phyloP scores from a whole-genome alignment of 2,888 invertebrate genomes.

The Melieria crassipennis region DNA sequence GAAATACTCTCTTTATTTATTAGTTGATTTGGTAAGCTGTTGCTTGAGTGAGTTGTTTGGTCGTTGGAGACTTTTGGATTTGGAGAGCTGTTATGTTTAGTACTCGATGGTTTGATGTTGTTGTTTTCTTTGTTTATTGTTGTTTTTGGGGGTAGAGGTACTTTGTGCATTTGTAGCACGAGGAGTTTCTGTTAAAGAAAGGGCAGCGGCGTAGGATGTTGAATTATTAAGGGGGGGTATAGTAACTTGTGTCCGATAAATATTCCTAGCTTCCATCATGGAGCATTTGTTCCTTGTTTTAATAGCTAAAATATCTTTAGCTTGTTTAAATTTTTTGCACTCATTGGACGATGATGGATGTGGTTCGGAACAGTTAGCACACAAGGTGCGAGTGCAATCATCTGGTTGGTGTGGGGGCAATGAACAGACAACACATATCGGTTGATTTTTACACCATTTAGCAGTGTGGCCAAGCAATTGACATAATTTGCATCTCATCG shows the following conservation, averaged over 20 bases:
- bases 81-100: constrained; percentile 1
- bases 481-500: constrained; percentile 38
- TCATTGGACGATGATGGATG: constrained; percentile 21
- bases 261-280: constrained; percentile 11
- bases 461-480: constrained; percentile 36
- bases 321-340: constrained; percentile 25
- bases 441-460: constrained; percentile 30
- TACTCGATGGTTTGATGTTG: constrained; percentile 1
- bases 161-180: not conserved
- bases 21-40: constrained; percentile 8
- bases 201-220: constrained; percentile 13
- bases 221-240: not conserved
- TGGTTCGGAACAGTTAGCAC: constrained; percentile 22
- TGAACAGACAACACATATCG: constrained; percentile 26
- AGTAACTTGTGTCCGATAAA: constrained; percentile 1
- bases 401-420: constrained; percentile 26
- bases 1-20: constrained; percentile 2
- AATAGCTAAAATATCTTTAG: constrained; percentile 25
- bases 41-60: constrained; percentile 10
- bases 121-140: constrained; percentile 6
- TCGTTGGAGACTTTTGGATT: constrained; percentile 13
- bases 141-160: constrained; percentile 1
- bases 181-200: constrained; percentile 1
- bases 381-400: constrained; percentile 16
- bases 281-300: constrained; percentile 13